A percentile compares a stretch with the other conserved stretches of the same genome.
Evolutionary conservation across 1,140 invertebrate genomes (phyloP).

Genomic region (Bombyx mori): ASM3026992v2 NC_085129.1:8217501-8218000

Average conservation of each 20-base stretch:
- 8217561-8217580: constrained; percentile 86
- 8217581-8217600: constrained; percentile 79
- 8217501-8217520: too few relatives aligned
- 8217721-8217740: constrained; percentile 85
- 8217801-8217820: constrained; percentile 79
- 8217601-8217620: constrained; percentile 78
- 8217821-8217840: constrained; percentile 43
- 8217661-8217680: constrained; percentile 82
- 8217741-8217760: constrained; percentile 72
- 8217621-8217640: constrained; percentile 82
- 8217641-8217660: constrained; percentile 80
- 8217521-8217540: constrained; percentile 74
- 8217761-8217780: constrained; percentile 76
- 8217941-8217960: constrained; percentile 98
- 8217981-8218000: constrained; percentile 48
- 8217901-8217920: constrained; percentile 83
- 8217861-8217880: constrained; percentile 75
- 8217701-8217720: constrained; percentile 94
- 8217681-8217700: constrained; percentile 84
- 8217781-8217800: constrained; percentile 81
- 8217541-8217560: constrained; percentile 92
- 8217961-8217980: constrained; percentile 82
- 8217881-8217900: constrained; percentile 93
- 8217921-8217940: constrained; percentile 84
- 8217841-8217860: constrained; percentile 73